Conservation (phyloP, 2,113 vertebrate genomes). For the Rhinoderma darwinii region DNA sequence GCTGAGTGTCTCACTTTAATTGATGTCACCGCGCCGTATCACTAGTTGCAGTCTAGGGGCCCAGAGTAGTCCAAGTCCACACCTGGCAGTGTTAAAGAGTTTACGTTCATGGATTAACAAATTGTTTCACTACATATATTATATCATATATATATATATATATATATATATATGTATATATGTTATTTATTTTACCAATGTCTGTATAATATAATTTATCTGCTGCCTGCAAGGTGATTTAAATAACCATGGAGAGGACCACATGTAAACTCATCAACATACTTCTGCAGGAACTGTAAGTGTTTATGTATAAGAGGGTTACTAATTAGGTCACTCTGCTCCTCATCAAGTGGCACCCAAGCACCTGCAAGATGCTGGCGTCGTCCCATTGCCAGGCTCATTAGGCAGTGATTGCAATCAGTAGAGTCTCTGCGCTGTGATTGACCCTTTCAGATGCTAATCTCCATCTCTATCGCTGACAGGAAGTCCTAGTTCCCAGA, state of each 20-base stretch:
- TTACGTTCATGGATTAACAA: not conserved
- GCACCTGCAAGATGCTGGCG: slow-evolving; percentile 53
- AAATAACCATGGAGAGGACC: slow-evolving; percentile 22
- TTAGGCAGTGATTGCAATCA: slow-evolving; percentile 58
- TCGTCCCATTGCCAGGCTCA: slow-evolving; percentile 41
- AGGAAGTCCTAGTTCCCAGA: slow-evolving; percentile 25
- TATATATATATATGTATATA: not conserved
- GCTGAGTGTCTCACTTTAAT: not conserved
- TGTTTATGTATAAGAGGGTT: slow-evolving; percentile 48
- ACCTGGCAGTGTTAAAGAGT: not conserved
- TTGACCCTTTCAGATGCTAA: slow-evolving; percentile 58
- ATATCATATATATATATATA: not conserved
- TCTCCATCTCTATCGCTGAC: slow-evolving; percentile 2
- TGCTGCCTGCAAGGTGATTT: not conserved
- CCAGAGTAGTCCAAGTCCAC: not conserved
- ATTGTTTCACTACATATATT: not conserved
- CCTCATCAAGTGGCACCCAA: slow-evolving; percentile 36
- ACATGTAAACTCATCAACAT: slow-evolving; percentile 41
- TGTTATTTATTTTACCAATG: not conserved
- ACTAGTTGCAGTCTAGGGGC: not conserved
- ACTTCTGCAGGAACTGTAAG: not conserved
- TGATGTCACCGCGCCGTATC: not conserved
- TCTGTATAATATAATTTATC: not conserved
- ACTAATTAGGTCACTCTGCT: slow-evolving; percentile 55
- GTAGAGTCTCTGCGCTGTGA: slow-evolving; percentile 30